Evolutionary conservation across 2,797 vertebrate species (phyloP).

Genomic region (Cirrhinus molitorella): DNA sequence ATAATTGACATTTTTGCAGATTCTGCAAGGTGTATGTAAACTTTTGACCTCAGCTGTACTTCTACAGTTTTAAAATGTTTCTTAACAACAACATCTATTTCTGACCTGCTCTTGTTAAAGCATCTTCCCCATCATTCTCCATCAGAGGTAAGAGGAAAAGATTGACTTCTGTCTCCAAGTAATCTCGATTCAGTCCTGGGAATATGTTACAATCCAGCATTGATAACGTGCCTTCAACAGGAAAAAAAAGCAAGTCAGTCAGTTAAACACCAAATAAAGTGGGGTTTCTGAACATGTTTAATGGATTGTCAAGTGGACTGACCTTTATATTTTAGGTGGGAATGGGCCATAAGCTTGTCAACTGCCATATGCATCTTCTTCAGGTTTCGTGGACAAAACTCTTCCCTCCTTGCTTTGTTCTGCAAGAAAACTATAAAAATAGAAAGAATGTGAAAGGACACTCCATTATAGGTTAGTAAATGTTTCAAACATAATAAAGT

Average conservation of each 20-base stretch:
- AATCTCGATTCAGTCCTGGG: conserved; percentile 85
- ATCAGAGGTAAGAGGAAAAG: conserved; percentile 90
- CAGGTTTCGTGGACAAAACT: conserved; percentile 89
- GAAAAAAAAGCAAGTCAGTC: conserved; percentile 1
- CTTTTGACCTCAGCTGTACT: too few relatives aligned
- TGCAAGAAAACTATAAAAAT: conserved; percentile 86
- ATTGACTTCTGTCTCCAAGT: conserved; percentile 87
- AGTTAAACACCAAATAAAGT: not conserved
- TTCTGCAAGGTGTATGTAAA: too few relatives aligned
- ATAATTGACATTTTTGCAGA: too few relatives aligned
- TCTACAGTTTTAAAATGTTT: not conserved
- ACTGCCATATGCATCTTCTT: conserved; percentile 88
- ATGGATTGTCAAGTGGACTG: not conserved
- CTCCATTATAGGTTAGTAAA: not conserved
- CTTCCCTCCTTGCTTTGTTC: conserved; percentile 88
- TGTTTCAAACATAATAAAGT: not conserved
- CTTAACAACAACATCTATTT: conserved; percentile 1
- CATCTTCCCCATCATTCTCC: conserved; percentile 86
- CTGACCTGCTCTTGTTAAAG: conserved; percentile 82
- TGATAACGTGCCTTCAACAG: conserved; percentile 84
- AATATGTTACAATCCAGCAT: conserved; percentile 92
- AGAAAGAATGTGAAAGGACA: not conserved
- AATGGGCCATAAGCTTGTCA: conserved; percentile 90
- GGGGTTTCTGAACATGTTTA: not conserved
- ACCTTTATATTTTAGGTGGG: conserved; percentile 92